These are phyloP conservation scores for Drosophila longiperda DNA, from an alignment of 2,888 invertebrate genomes.

Conservation along the genomic window DNA sequence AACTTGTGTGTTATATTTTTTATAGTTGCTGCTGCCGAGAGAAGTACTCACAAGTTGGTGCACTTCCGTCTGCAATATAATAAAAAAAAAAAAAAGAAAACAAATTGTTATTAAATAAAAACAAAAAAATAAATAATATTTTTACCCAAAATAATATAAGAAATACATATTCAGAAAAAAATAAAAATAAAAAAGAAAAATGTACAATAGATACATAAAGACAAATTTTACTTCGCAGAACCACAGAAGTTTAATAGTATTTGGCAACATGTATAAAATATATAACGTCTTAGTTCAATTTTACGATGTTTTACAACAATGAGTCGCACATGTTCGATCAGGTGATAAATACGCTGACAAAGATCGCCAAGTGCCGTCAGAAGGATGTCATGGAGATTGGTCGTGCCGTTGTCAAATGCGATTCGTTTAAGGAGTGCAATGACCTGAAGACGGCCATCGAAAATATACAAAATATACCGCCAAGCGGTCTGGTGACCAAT, in stretches of 20 bases:
- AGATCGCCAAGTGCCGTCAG: conserved; percentile 95
- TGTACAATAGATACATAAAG: not conserved
- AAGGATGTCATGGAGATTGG: conserved; percentile 97
- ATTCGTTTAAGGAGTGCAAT: conserved; percentile 91
- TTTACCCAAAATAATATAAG: not conserved
- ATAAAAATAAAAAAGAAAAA: not conserved
- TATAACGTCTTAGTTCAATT: not conserved
- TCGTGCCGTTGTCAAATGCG: conserved; percentile 94
- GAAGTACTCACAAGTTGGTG: conserved; percentile 62
- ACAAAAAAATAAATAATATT: not conserved
- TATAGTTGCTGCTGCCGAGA: no score
- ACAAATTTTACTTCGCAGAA: not conserved
- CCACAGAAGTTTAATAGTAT: no score
- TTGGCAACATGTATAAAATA: not conserved
- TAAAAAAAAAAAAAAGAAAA: conserved; percentile 23
- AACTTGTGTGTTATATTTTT: not conserved
- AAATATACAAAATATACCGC: conserved; percentile 86
- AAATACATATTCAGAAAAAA: not conserved
- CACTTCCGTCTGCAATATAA: conserved; percentile 49
- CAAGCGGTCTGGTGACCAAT: conserved; percentile 62
- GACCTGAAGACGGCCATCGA: conserved; percentile 93
- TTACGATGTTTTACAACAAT: conserved; percentile 98
- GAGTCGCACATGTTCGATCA: conserved; percentile 99
- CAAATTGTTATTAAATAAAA: conserved; percentile 21
- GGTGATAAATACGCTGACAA: conserved; percentile 95